These are phyloP conservation scores for Zootoca vivipara DNA, from an alignment of 2,113 vertebrate genomes.

Conservation along the genomic window DNA sequence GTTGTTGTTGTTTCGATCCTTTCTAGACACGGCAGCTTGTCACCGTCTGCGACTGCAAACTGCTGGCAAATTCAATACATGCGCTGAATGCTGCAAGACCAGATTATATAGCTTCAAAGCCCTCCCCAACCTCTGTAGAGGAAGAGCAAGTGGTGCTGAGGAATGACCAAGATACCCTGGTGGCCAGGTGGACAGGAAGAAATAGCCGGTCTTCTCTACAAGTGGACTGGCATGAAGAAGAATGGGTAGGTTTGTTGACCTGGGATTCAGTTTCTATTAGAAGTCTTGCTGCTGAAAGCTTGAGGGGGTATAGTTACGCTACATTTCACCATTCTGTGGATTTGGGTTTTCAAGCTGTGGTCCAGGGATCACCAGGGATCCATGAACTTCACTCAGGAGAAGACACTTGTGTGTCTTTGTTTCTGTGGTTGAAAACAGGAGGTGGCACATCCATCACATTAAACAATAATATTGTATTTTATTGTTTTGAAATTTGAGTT, in stretches of 20 bases:
- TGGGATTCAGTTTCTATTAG: not conserved
- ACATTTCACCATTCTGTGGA: not conserved
- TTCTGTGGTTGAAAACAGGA: no score
- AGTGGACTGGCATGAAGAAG: conserved; percentile 93
- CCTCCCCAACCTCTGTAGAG: conserved; percentile 89
- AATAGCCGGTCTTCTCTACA: conserved; percentile 91
- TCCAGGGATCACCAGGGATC: no score
- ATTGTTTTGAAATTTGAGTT: no score
- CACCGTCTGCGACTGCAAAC: conserved; percentile 94
- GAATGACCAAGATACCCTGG: conserved; percentile 95
- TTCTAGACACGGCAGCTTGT: conserved; percentile 93
- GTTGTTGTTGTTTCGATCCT: not conserved
- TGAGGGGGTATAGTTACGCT: not conserved
- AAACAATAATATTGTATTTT: no score
- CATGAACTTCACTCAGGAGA: no score
- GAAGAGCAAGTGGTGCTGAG: conserved; percentile 94
- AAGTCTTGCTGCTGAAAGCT: not conserved
- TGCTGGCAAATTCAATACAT: conserved; percentile 93
- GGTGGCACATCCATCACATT: no score
- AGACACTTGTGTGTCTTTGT: no score
- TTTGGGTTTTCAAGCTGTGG: no score
- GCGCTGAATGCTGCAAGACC: conserved; percentile 93
- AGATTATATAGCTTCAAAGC: conserved; percentile 95
- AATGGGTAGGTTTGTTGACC: conserved; percentile 87
- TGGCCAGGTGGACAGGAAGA: conserved; percentile 91